Evolutionary conservation across 2,113 vertebrate species (phyloP), one percentile per base, ranked within the genome.

Genomic region (Taxidea taxus): DNA sequence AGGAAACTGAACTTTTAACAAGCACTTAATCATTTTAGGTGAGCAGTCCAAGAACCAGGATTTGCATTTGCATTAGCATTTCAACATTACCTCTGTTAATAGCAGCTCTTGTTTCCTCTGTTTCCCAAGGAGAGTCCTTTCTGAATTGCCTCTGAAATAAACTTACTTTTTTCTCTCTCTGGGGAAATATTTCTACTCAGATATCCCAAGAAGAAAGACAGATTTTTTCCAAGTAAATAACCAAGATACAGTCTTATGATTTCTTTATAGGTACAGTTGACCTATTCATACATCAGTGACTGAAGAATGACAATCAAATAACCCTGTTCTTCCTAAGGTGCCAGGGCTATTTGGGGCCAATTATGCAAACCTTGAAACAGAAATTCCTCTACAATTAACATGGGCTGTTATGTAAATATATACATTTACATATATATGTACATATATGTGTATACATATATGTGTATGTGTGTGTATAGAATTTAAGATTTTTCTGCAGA

Each of bases 121-220:
- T 82, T 93, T 16, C 16, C 51, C 18, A 31, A 97, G 42, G 25
- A 92, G 29, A 64, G 90, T 25, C 0, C 21, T 91, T 90, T 75
- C 60, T 68, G 14, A 54, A 11, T 89, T 86, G 31, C 2, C n/a
- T 86, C 44, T 78, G 47, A 93, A 91, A 56, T 86, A 89, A 80
- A 25, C 39, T 51, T 82, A 58, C 68, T 47, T 82, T 75, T 29
- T 23, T 64, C 29, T 78, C 78, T 70, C 62, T n/a, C 56, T 81
- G 34, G 4, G 47, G n/a, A 96, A 84, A 90, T 94, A 90, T 72
- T 92, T 96, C 44, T 56, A 39, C 44, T 66, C 27, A 88, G 25
- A 85, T 97, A 90, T 87, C 29, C 27, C 0, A 39, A 92, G 49
- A 97, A 95, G 6, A 11, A 62, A 87, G 20, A 27, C 3, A 80